phyloP scores from a whole-genome alignment of 2,888 invertebrate species.

The Hirtodrosophila trivittata region DNA sequence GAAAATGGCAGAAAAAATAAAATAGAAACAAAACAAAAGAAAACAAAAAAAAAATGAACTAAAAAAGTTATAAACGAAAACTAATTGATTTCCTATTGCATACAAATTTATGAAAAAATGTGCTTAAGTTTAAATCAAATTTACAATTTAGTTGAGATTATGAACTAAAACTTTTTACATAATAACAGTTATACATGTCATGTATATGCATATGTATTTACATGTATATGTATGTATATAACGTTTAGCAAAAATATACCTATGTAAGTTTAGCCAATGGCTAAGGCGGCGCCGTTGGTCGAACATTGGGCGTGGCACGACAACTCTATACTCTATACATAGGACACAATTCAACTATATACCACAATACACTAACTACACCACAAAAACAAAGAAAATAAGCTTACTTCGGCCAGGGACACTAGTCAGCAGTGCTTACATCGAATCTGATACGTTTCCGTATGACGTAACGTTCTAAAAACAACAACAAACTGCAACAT shows the following conservation, averaged over 20 bases:
- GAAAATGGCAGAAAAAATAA: conserved; percentile 30
- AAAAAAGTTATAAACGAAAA: conserved; percentile 24
- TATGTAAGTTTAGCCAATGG: conserved; percentile 64
- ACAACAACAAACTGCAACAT: too few relatives aligned
- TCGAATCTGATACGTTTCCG: conserved; percentile 8
- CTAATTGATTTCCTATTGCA: conserved; percentile 73
- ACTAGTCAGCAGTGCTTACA: conserved; percentile 44
- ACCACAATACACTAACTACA: too few relatives aligned
- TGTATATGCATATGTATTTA: too few relatives aligned
- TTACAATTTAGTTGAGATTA: conserved; percentile 79
- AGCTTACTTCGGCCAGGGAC: conserved; percentile 15
- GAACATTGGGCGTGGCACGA: conserved; percentile 41
- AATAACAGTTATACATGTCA: conserved; percentile 33
- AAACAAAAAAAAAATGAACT: conserved; percentile 9
- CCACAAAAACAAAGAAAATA: not conserved
- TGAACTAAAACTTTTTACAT: conserved; percentile 59
- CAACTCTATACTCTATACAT: not conserved
- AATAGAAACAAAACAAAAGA: conserved; percentile 12
- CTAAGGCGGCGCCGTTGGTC: conserved; percentile 36
- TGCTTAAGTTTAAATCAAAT: conserved; percentile 79
- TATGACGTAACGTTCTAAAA: conserved; percentile 10
- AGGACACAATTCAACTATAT: conserved; percentile 3
- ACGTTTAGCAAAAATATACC: conserved; percentile 47
- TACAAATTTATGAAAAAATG: conserved; percentile 72
- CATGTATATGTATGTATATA: conserved; percentile 36